A percentile compares a stretch with the other conserved stretches of the same genome.
phyloP scores from a whole-genome alignment of 2,113 vertebrate genomes.

The Balaeniceps rex region DNA sequence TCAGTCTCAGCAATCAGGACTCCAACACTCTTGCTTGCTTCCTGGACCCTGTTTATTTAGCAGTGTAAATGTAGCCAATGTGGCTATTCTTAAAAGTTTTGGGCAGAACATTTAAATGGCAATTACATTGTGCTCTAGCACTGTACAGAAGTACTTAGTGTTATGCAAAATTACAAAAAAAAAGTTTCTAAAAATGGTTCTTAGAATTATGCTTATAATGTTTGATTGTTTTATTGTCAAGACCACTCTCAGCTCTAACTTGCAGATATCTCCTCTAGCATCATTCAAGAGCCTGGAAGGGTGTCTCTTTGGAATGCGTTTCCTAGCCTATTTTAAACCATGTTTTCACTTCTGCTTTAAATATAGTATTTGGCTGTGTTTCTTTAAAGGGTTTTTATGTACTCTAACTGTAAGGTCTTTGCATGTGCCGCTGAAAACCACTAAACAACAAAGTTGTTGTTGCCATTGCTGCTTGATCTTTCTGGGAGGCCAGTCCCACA shows the following conservation, averaged over 20 bases:
- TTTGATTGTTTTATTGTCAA: neutral
- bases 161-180: neutral
- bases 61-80: neutral
- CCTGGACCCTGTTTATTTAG: neutral
- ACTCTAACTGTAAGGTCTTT: slow-evolving; percentile 30
- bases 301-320: neutral
- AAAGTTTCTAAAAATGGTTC: neutral
- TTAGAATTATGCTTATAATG: neutral
- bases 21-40: neutral
- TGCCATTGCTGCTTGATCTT: slow-evolving; percentile 55
- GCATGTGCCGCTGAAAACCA: slow-evolving; percentile 46
- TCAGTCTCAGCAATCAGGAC: neutral
- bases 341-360: slow-evolving; percentile 32
- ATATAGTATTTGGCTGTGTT: slow-evolving; percentile 19
- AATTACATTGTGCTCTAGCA: neutral
- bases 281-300: neutral
- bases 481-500: slow-evolving; percentile 62
- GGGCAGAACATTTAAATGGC: neutral
- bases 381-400: slow-evolving; percentile 26
- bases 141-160: neutral
- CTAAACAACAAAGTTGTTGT: slow-evolving; percentile 61
- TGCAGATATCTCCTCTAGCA: neutral
- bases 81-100: neutral
- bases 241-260: neutral
- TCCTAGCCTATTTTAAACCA: neutral